Conservation (phyloP, 2,888 invertebrate species). For the Metellina segmentata region DNA sequence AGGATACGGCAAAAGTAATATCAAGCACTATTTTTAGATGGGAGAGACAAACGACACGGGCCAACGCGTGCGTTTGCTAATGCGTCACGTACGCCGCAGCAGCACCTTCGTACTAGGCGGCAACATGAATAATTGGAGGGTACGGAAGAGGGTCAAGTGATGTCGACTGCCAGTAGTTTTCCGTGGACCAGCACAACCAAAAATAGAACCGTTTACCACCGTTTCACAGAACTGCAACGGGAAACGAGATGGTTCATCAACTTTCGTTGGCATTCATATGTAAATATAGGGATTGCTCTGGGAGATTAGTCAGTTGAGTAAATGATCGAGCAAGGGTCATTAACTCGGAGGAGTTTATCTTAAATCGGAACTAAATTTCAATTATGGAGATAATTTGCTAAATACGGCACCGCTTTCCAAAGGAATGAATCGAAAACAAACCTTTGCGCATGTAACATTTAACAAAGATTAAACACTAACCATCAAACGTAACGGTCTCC, state of each 20-base stretch:
- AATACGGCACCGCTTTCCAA: no score
- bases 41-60: slow-evolving; percentile 16
- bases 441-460: no score
- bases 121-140: slow-evolving; percentile 51
- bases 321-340: no score
- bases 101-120: slow-evolving; percentile 12
- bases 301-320: neutral
- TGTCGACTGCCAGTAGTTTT: slow-evolving; percentile 6
- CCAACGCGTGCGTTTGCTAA: slow-evolving; percentile 54
- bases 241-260: neutral
- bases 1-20: slow-evolving; percentile 61
- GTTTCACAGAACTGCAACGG: neutral
- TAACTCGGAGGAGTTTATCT: no score
- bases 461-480: no score
- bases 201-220: neutral
- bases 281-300: neutral
- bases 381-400: no score
- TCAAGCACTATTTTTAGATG: slow-evolving; percentile 49
- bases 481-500: no score
- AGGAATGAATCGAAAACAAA: no score
- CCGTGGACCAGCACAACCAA: neutral
- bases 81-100: slow-evolving; percentile 25
- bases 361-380: no score
- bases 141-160: slow-evolving; percentile 42
- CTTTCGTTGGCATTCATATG: neutral